phyloP scores from a whole-genome alignment of 2,113 vertebrate genomes.

The Circaetus gallicus region DNA sequence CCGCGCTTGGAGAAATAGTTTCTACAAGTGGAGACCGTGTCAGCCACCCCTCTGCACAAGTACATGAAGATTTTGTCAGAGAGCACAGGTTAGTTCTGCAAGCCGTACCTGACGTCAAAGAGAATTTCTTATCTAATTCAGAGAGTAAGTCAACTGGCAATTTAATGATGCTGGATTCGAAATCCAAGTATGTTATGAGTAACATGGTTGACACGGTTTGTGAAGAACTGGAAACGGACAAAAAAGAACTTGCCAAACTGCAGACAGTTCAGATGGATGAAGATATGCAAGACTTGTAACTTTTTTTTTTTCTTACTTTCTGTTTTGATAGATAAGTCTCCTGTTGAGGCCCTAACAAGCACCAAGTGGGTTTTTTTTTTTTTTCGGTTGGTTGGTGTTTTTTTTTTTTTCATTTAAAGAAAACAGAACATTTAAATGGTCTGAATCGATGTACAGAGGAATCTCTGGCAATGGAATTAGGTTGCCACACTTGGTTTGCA shows the following conservation, averaged over 20 bases:
- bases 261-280: slow-evolving; percentile 97
- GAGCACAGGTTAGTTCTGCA: slow-evolving; percentile 82
- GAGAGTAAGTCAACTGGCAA: slow-evolving; percentile 78
- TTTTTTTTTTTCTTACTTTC: slow-evolving; percentile 31
- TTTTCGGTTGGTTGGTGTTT: background rate
- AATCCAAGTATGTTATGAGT: slow-evolving; percentile 83
- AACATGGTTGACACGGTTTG: slow-evolving; percentile 88
- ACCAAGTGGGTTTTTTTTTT: background rate
- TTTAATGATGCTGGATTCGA: slow-evolving; percentile 79
- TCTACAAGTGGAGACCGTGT: slow-evolving; percentile 62
- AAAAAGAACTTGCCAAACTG: slow-evolving; percentile 97
- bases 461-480: background rate
- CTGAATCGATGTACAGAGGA: slow-evolving; percentile 53
- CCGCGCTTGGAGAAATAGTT: slow-evolving; percentile 68
- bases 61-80: slow-evolving; percentile 78
- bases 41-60: slow-evolving; percentile 66
- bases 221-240: slow-evolving; percentile 91
- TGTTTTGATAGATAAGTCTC: slow-evolving; percentile 58
- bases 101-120: slow-evolving; percentile 81
- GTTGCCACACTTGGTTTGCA: slow-evolving; percentile 50
- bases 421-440: slow-evolving; percentile 38
- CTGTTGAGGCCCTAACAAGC: slow-evolving; percentile 44
- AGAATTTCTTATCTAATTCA: slow-evolving; percentile 83
- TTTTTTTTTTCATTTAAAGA: slow-evolving; percentile 19
- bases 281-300: slow-evolving; percentile 92